Base-by-base conservation (phyloP, 2,888 invertebrate genomes). In the Rapana venosa region DNA sequence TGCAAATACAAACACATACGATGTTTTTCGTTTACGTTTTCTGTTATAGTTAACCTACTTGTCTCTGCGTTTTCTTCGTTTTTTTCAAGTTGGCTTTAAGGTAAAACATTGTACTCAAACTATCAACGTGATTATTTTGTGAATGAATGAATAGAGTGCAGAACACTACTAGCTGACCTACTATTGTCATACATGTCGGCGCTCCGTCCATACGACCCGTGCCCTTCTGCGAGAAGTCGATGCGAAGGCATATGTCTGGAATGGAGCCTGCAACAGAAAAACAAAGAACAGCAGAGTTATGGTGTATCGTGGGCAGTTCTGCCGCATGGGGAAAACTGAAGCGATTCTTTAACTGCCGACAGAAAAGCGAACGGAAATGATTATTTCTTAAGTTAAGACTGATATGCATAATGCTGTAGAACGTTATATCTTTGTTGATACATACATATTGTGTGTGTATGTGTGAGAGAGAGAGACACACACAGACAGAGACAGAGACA, bases 111-210 rank as follows among this genome's bases (percentile, higher is more conserved):
- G 2, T 47, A 47, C 47, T 2, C 47, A 47, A 47, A 47, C 47
- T 47, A 47, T 47, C 20, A 74, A 22, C 2, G n/a, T 26, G 13
- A 22, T 8, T 11, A 74, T n/a, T 2, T n/a, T 8, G 74, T 8
- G 8, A n/a, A 74, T 30, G 77, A 77, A n/a, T 77, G 32, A 20
- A 32, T 15, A 47, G 47, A 47, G 81, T 83, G 47, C 81, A 47
- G 81, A 66, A 83, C 20, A 20, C 17, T 11, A 66, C 74, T 87
- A 61, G 87, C 90, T 91, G 88, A 91, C 91, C 91, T 90, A 91
- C 90, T 87, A 91, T 88, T 61, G 91, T 88, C 91, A 91, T 91
- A 81, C 90, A 84, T 1, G 90, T 90, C 20, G 85, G 91, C 0
- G 91, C 91, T 5, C 90, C 90, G 20, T 90, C 90, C 47, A 85